phyloP scores from a whole-genome alignment of 1,140 invertebrate species.

The Heliothis subflexa region DNA sequence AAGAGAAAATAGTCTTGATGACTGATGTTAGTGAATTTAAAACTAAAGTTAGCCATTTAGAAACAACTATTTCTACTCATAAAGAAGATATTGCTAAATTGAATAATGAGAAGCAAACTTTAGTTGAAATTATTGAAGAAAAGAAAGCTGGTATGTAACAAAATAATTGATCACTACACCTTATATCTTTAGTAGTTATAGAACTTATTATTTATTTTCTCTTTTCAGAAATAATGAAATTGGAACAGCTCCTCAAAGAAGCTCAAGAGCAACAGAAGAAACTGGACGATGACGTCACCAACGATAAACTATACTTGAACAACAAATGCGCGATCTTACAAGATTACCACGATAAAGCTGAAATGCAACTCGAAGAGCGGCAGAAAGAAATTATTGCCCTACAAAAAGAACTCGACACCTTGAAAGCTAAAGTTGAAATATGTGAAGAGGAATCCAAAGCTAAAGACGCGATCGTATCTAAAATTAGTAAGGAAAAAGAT shows the following conservation, averaged over 20 bases:
- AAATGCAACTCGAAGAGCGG: constrained; percentile 59
- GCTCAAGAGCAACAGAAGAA: constrained; percentile 50
- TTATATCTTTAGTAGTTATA: not conserved
- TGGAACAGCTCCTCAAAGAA: constrained; percentile 57
- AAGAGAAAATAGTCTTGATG: constrained; percentile 50
- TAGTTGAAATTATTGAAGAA: constrained; percentile 57
- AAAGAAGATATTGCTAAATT: constrained; percentile 35
- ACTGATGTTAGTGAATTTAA: constrained; percentile 39
- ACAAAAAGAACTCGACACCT: constrained; percentile 55
- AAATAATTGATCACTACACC: not conserved
- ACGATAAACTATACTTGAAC: constrained; percentile 56
- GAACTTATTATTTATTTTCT: not conserved
- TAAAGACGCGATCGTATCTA: constrained; percentile 55
- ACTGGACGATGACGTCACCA: constrained; percentile 51
- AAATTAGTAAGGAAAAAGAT: constrained; percentile 62
- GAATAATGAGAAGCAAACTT: constrained; percentile 54
- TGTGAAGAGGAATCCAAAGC: constrained; percentile 52
- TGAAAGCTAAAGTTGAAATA: constrained; percentile 43
- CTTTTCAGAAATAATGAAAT: constrained; percentile 59
- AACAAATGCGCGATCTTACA: constrained; percentile 64
- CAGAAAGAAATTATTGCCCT: constrained; percentile 62
- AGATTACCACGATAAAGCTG: constrained; percentile 62
- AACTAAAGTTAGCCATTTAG: constrained; percentile 36
- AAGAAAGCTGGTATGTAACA: constrained; percentile 62
- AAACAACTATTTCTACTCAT: constrained; percentile 37